Evolutionary conservation across 2,888 invertebrate species (phyloP).

Genomic region (Drosophila leonis): DNA sequence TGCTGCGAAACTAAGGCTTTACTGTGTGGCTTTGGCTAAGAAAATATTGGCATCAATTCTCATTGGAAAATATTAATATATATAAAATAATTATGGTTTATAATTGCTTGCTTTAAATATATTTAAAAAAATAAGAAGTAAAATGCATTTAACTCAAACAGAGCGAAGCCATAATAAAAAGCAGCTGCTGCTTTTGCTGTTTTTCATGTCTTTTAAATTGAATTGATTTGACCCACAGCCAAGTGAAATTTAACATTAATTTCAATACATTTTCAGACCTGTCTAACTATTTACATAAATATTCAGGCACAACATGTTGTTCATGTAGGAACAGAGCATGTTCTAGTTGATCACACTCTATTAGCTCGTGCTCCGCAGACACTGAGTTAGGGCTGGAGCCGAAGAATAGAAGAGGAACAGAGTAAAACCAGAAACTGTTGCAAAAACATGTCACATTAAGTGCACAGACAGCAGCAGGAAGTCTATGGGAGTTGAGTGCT

Average conservation of each 20-base stretch:
- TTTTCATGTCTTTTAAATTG: not conserved
- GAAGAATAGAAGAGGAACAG: slow-evolving; percentile 25
- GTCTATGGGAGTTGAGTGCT: slow-evolving; percentile 76
- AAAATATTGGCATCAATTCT: not conserved
- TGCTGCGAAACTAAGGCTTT: slow-evolving; percentile 34
- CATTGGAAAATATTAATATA: not conserved
- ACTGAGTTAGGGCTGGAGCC: slow-evolving; percentile 19
- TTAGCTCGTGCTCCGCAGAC: not conserved
- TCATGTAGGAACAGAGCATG: not conserved
- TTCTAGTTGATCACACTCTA: slow-evolving; percentile 1
- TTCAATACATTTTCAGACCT: not conserved
- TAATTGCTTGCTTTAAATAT: not conserved
- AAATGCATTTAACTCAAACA: slow-evolving; percentile 68
- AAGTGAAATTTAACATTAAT: not conserved
- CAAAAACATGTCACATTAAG: slow-evolving; percentile 79
- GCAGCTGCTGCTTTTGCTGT: not conserved
- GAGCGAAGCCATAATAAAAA: not conserved
- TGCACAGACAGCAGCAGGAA: slow-evolving; percentile 70
- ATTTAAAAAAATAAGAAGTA: slow-evolving; percentile 63
- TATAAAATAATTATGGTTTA: not conserved
- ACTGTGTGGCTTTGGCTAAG: not conserved
- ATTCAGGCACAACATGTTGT: not conserved
- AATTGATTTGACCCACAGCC: not conserved
- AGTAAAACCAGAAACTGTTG: slow-evolving; percentile 68
- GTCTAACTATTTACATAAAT: not conserved